phyloP scores from a whole-genome alignment of 2,797 vertebrate genomes.

The Crypturellus tataupa region DNA sequence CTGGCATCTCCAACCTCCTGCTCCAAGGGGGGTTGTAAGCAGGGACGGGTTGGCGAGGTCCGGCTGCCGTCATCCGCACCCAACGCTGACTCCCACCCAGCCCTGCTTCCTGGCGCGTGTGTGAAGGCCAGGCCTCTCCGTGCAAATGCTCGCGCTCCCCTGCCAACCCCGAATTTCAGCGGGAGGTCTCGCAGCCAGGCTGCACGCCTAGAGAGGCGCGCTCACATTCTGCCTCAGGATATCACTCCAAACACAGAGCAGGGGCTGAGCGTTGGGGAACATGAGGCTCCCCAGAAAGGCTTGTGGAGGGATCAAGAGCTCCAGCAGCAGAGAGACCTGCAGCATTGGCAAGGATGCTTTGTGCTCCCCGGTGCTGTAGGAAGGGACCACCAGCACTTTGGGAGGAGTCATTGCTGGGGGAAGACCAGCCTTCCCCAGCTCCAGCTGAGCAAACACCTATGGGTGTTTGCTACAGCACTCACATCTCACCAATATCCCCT shows the following conservation, averaged over 20 bases:
- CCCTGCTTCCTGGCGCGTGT: neutral
- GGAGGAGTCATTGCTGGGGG: neutral
- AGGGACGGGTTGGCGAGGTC: neutral
- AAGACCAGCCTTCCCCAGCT: neutral
- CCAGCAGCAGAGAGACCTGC: neutral
- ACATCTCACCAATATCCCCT: neutral
- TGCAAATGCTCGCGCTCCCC: neutral
- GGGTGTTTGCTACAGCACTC: neutral
- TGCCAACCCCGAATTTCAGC: neutral
- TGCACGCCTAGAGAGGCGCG: accelerated
- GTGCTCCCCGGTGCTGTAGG: neutral
- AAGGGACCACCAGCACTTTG: neutral
- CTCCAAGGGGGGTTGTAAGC: neutral
- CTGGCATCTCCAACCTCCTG: neutral
- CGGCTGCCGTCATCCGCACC: neutral
- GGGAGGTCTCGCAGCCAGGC: neutral
- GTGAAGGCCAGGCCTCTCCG: neutral
- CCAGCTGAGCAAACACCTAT: accelerated
- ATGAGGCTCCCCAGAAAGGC: neutral
- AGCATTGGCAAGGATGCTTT: neutral
- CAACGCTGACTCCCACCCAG: neutral
- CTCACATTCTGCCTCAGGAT: neutral
- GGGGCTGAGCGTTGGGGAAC: neutral
- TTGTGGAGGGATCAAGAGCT: neutral
- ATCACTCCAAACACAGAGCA: neutral